Base-by-base conservation (phyloP, 2,797 vertebrate genomes). In the Hirundo rustica region DNA sequence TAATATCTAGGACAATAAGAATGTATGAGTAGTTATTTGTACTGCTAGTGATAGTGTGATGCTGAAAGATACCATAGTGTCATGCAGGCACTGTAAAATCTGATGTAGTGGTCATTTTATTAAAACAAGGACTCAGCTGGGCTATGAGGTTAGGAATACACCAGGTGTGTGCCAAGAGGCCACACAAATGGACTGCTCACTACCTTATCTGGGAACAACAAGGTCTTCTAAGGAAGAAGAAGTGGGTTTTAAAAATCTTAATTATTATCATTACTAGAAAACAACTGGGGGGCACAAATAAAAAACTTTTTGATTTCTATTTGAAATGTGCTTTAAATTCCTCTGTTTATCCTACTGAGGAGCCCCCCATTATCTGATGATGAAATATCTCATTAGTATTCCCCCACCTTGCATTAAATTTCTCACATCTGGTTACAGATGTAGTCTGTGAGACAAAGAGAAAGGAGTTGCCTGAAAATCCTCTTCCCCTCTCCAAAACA, bases 151-250 rank as follows among this genome's bases (percentile, higher is more conserved):
- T 42, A 65, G 58, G 65, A 60, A 57, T 64, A 32, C 2, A 20
- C 5, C 8, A 36, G 3, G 2, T 1, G 0, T 62, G 11, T 42
- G 14, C 7, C 34, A 34, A 44, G 18, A 70, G 18, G 22, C 15
- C 13, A 38, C 7, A 61, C 3, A 13, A 70, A 23, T 22, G 9
- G 67, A 23, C 16, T 76, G 6, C 23, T 70, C 38, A 25, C 13
- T 34, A 27, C 15, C 7, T 76, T 66, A 15, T 30, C 13, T 54
- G 38, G 10, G 11, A 87, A 53, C 40, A 50, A 11, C 3, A 2
- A 3, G 36, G 14, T 20, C 20, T 64, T 67, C 27, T 14, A 72
- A 61, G 26, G 67, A 87, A 85, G 60, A 72, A 61, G 26, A 67
- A 58, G 3, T 29, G 44, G 21, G 4, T 13, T 71, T 82, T 48